Evolutionary conservation across 1,140 invertebrate species (phyloP).

Genomic region (Kradibia gibbosae): DNA sequence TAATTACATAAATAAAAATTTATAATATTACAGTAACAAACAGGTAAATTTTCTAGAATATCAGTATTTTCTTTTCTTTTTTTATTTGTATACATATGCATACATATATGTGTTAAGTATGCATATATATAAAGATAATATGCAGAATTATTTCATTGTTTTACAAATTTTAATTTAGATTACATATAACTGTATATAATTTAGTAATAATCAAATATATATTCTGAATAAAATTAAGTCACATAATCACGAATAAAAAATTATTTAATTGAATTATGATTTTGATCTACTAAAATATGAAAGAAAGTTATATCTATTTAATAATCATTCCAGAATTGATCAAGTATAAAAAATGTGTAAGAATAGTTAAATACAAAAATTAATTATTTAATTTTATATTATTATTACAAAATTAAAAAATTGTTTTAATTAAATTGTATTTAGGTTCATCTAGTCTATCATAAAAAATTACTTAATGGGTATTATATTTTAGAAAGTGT

Average conservation of each 20-base stretch:
- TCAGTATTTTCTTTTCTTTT: no score
- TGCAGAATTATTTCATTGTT: constrained; percentile 48
- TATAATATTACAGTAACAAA: no score
- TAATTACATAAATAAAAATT: no score
- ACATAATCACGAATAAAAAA: constrained; percentile 46
- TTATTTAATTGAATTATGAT: constrained; percentile 43
- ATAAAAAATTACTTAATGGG: constrained; percentile 52
- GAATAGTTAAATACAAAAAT: constrained; percentile 18
- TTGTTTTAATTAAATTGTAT: constrained; percentile 61
- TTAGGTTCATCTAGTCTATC: constrained; percentile 69
- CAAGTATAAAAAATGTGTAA: neutral
- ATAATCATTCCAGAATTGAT: constrained; percentile 46
- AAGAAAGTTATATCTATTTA: constrained; percentile 45
- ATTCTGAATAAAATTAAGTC: constrained; percentile 44
- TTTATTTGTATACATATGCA: neutral
- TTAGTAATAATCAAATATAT: constrained; percentile 18
- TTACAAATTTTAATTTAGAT: constrained; percentile 48
- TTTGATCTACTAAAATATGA: constrained; percentile 24
- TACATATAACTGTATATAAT: constrained; percentile 43
- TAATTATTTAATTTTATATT: constrained; percentile 22
- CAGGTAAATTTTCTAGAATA: no score
- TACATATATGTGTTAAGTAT: constrained; percentile 12
- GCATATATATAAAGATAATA: constrained; percentile 35
- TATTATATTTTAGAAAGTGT: constrained; percentile 39
- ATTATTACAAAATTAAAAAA: constrained; percentile 45